Evolutionary conservation across 2,113 vertebrate genomes (phyloP), one percentile per base, ranked within the genome.

Genomic region (Gallinago jamesoni): DNA sequence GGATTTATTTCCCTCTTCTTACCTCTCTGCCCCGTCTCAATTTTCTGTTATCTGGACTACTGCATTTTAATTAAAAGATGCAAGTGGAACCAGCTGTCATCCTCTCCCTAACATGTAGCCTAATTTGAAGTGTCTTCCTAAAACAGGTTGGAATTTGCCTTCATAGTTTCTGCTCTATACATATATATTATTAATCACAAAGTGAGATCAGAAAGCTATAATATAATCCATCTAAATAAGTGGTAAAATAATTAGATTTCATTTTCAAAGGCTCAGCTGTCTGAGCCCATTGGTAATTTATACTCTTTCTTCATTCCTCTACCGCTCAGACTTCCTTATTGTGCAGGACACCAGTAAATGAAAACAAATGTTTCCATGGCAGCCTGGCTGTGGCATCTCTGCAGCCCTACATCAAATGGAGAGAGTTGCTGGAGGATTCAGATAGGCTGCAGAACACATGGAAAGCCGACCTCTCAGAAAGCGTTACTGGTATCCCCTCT

Each of bases 321-420:
- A 9, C 63, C 5, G 9, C 74, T 95, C 67, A 76, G 69, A 82
- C 85, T 91, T 94, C 69, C 68, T 93, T 92, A 90, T 22, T 20
- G 6, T 64, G 45, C 55, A 59, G 68, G 67, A 77, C 83, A 83
- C 45, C 67, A 88, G 72, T 87, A 87, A 92, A 92, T 78, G 85
- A 88, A 91, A 94, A 72, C 82, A 93, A 95, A 62, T 87, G 86
- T 96, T 96, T 89, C 94, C 57, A 30, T 87, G 63, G 76, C 66
- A 95, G 89, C 91, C 63, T 48, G 35, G 52, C 78, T 69, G 62
- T 66, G 57, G 50, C 75, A 74, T 93, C 64, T 79, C 79, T 63
- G 48, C 67, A 90, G 60, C 43, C 48, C 83, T 70, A 27, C 89
- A 67, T 93, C 83, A 73, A 82, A 68, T 23, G 21, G 59, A 25